phyloP scores from a whole-genome alignment of 1,140 invertebrate species.

The Rhagoletis pomonella region DNA sequence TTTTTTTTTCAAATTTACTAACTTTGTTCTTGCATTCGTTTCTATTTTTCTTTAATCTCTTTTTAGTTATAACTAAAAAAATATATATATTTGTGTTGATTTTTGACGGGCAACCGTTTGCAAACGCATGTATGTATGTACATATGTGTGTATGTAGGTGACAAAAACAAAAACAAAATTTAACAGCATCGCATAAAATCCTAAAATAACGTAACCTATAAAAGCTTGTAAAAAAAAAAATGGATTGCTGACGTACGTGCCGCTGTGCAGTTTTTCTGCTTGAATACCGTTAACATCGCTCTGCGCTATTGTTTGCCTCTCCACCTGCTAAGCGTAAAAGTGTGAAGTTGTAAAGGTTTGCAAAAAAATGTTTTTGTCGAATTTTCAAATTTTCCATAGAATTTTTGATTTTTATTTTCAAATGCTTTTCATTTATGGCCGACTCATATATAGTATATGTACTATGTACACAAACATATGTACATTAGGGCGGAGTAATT shows the following conservation, averaged over 20 bases:
- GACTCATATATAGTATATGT: too few relatives aligned
- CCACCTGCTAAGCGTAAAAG: not conserved
- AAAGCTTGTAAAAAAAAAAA: not conserved
- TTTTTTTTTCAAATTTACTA: not conserved
- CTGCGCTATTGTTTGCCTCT: too few relatives aligned
- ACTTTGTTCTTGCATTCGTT: not conserved
- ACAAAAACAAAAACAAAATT: not conserved
- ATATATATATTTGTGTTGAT: not conserved
- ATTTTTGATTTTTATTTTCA: not conserved
- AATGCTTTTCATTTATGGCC: not conserved
- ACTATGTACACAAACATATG: too few relatives aligned
- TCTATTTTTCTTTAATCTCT: not conserved
- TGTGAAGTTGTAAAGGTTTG: constrained; percentile 10
- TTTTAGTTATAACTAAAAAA: not conserved
- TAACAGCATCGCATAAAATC: not conserved
- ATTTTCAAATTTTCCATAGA: not conserved
- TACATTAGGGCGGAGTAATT: too few relatives aligned
- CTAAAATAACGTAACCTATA: constrained; percentile 19
- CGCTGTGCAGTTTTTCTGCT: not conserved
- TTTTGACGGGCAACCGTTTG: not conserved
- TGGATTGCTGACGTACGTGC: not conserved
- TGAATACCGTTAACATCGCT: not conserved
- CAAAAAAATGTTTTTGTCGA: constrained; percentile 11
- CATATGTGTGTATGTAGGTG: not conserved
- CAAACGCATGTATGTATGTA: not conserved